Conservation (phyloP, 2,888 invertebrate genomes). For the Abrostola triplasia region DNA sequence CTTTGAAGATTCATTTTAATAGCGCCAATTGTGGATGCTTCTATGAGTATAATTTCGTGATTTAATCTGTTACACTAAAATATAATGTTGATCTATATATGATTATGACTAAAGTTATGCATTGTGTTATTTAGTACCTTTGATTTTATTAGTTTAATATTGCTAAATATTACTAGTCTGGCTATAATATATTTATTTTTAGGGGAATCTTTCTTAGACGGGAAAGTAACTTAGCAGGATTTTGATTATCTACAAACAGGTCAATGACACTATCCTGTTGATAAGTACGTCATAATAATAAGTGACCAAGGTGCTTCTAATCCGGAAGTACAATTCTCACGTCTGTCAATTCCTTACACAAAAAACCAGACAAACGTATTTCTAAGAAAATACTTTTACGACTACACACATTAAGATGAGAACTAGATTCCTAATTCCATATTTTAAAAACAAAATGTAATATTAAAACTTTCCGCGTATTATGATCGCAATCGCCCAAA, state of each 20-base stretch:
- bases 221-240: too few relatives aligned
- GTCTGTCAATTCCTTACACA: neutral
- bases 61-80: too few relatives aligned
- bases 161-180: too few relatives aligned
- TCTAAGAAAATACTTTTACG: constrained; percentile 30
- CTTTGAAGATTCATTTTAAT: constrained; percentile 33
- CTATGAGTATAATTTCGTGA: neutral
- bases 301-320: neutral
- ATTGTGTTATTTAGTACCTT: too few relatives aligned
- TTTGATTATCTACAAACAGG: too few relatives aligned
- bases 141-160: too few relatives aligned
- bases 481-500: constrained; percentile 55
- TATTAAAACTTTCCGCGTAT: constrained; percentile 49
- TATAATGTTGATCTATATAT: too few relatives aligned
- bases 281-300: neutral
- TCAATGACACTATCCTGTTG: neutral
- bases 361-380: neutral
- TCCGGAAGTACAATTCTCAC: neutral
- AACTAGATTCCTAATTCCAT: constrained; percentile 45
- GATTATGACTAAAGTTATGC: too few relatives aligned
- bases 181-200: too few relatives aligned
- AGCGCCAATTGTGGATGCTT: constrained; percentile 12
- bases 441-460: constrained; percentile 43
- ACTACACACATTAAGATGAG: constrained; percentile 31
- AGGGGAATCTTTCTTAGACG: too few relatives aligned